phyloP scores from a whole-genome alignment of 92 coral and sea anemone species.

The Palythoa heliodiscus region DNA sequence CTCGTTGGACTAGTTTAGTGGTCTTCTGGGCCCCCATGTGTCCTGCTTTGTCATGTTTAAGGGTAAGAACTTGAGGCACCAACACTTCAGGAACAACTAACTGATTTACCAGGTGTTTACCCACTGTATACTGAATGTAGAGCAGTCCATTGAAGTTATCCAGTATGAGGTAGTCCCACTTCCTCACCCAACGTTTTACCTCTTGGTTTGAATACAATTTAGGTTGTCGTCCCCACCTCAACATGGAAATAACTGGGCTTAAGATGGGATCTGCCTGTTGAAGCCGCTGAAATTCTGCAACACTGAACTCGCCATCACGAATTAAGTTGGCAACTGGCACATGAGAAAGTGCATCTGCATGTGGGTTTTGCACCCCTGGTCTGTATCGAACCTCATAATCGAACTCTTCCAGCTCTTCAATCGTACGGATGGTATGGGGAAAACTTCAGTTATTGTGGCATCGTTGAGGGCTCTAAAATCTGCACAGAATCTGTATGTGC shows the following conservation, averaged over 20 bases:
- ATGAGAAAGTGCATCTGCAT: conserved; percentile 62
- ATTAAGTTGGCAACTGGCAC: conserved; percentile 18
- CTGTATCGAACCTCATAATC: conserved; percentile 40
- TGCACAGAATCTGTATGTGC: conserved; percentile 60
- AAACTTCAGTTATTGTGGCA: conserved; percentile 55
- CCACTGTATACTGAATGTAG: conserved; percentile 36
- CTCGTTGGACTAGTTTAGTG: conserved; percentile 43
- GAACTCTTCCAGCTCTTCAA: conserved; percentile 64
- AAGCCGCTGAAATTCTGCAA: conserved; percentile 37
- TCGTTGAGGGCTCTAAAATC: conserved; percentile 46
- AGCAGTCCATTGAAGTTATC: conserved; percentile 8
- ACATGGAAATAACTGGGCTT: conserved; percentile 27
- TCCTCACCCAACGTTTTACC: conserved; percentile 39
- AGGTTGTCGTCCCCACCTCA: conserved; percentile 10
- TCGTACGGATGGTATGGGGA: conserved; percentile 60
- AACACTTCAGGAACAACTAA: conserved; percentile 39
- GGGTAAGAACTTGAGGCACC: conserved; percentile 26
- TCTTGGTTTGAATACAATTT: conserved; percentile 17
- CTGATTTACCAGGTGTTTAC: conserved; percentile 49
- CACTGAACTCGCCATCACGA: conserved; percentile 21
- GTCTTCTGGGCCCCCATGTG: conserved; percentile 57
- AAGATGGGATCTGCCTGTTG: too few species aligned
- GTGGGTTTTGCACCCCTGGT: conserved; percentile 57
- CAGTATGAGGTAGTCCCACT: conserved; percentile 8
- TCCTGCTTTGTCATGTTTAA: conserved; percentile 57